These are phyloP conservation scores for Helicolenus hilgendorfi DNA, from an alignment of 2,797 vertebrate genomes.

Conservation along the genomic window DNA sequence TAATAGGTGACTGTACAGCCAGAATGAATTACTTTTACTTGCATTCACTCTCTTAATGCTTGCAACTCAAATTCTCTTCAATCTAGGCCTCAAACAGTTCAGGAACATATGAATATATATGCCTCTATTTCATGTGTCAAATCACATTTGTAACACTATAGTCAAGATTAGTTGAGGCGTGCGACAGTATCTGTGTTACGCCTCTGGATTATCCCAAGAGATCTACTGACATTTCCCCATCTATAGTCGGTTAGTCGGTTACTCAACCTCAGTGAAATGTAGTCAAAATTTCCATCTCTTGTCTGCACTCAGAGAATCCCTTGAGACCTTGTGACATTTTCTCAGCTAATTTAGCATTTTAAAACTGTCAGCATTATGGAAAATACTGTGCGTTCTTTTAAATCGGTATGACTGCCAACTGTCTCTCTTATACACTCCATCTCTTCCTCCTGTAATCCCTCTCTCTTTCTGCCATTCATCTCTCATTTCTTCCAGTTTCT, in stretches of 20 bases:
- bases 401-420: conserved; percentile 52
- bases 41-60: background rate
- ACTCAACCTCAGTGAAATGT: conserved; percentile 34
- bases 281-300: conserved; percentile 42
- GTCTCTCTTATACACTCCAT: conserved; percentile 18
- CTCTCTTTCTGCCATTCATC: background rate
- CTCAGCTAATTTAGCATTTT: conserved; percentile 73
- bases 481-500: background rate
- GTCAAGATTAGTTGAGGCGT: background rate
- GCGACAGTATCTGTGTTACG: background rate
- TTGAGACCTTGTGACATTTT: conserved; percentile 76
- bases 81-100: background rate
- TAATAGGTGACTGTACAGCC: background rate
- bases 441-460: conserved; percentile 23
- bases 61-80: background rate
- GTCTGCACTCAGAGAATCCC: conserved; percentile 49
- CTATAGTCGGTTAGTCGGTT: conserved; percentile 19
- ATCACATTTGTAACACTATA: background rate
- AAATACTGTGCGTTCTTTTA: conserved; percentile 52
- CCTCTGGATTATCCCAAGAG: conserved; percentile 15
- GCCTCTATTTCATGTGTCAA: background rate
- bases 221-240: conserved; percentile 59
- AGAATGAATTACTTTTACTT: background rate
- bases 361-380: conserved; percentile 70
- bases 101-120: background rate